Percentiles rank a stretch among this genome's conserved stretches.
phyloP scores from a whole-genome alignment of 2,113 vertebrate genomes.

The Phaethon lepturus region DNA sequence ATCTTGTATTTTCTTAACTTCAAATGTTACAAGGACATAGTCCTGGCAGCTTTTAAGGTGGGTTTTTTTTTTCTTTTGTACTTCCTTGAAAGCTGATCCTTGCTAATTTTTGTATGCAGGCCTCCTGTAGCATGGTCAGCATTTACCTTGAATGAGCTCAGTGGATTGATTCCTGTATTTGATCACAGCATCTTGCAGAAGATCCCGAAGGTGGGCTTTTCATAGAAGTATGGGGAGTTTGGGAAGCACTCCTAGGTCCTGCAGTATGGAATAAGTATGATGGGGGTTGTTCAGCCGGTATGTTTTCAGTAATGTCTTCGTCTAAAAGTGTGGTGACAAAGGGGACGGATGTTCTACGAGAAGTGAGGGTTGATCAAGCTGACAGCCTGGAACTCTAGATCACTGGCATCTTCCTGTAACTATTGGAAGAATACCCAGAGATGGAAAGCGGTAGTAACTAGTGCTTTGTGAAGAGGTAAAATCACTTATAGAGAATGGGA shows the following conservation, averaged over 20 bases:
- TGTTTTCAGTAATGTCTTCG: background rate
- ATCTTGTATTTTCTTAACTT: background rate
- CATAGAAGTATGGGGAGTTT: background rate
- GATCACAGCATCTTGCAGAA: background rate
- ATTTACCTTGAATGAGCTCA: slow-evolving; percentile 48
- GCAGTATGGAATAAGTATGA: background rate
- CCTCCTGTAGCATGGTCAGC: slow-evolving; percentile 47
- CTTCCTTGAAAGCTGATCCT: background rate
- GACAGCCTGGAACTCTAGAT: background rate
- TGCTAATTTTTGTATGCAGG: background rate
- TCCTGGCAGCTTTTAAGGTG: background rate
- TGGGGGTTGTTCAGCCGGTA: background rate
- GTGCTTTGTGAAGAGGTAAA: background rate
- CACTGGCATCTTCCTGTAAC: background rate
- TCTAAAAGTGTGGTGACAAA: background rate
- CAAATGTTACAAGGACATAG: background rate
- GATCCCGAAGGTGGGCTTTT: slow-evolving; percentile 52
- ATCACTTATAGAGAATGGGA: too few species aligned
- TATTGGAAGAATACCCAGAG: background rate
- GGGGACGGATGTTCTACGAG: background rate
- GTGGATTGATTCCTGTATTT: background rate
- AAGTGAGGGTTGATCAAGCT: background rate
- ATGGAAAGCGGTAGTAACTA: background rate
- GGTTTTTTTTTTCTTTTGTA: background rate
- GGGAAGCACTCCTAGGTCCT: background rate